Percentiles rank a stretch among this genome's conserved stretches.
Evolutionary conservation across 2,888 invertebrate genomes (phyloP).

Genomic region (Machimus rusticus): DNA sequence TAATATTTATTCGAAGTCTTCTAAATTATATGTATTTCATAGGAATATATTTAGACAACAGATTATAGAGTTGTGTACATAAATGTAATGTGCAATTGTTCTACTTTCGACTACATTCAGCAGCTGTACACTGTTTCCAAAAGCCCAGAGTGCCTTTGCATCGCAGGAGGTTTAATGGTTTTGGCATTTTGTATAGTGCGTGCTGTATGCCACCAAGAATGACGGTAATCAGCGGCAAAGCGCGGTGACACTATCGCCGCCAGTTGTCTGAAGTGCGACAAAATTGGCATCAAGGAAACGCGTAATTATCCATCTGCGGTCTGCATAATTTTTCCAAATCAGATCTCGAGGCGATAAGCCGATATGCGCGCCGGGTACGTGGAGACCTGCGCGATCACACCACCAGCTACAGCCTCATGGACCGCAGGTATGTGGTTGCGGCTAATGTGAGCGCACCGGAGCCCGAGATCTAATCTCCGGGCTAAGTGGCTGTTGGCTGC

Average conservation of each 20-base stretch:
- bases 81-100: not conserved
- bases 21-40: too few relatives aligned
- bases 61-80: too few relatives aligned
- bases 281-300: slow-evolving; percentile 28
- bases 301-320: slow-evolving; percentile 34
- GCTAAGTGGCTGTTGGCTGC: not conserved
- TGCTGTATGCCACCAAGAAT: not conserved
- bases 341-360: not conserved
- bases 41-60: too few relatives aligned
- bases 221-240: slow-evolving; percentile 16
- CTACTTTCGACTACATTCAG: not conserved
- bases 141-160: not conserved
- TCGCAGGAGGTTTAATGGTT: not conserved
- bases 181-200: not conserved
- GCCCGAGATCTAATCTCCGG: not conserved
- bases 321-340: slow-evolving; percentile 35
- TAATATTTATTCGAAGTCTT: too few relatives aligned
- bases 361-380: not conserved
- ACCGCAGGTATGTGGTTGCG: not conserved
- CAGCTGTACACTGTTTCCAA: not conserved
- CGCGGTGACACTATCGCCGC: slow-evolving; percentile 14
- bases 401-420: not conserved
- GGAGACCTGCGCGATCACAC: not conserved
- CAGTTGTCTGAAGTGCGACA: slow-evolving; percentile 16
- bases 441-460: slow-evolving; percentile 4